Base-by-base conservation (phyloP, 2,888 invertebrate genomes). In the Pteria penguin region DNA sequence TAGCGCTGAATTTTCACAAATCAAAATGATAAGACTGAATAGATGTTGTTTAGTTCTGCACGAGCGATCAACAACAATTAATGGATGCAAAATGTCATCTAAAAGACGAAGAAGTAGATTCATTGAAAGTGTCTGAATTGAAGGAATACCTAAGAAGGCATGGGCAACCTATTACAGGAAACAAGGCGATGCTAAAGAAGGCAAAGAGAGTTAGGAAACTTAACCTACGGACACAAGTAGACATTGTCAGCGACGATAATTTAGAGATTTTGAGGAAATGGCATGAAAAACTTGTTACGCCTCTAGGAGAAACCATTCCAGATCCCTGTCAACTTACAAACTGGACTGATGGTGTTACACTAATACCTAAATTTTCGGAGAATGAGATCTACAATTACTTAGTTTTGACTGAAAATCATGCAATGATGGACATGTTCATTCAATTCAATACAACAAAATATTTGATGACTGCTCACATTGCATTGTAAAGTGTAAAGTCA, bases 371-470 rank as follows among this genome's bases (percentile, higher is more conserved):
- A 27, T 73, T 73, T 68, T 24, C 73, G 58, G 67, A 67, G 4
- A 73, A 24, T 8, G 68, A 73, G 4, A 73, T 73, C 32, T 68
- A 67, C 22, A 73, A 68, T 52, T 73, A 73, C 54, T 54, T 68
- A 2, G 68, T 73, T 26, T 31, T 68, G 32, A 61, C 32, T 11
- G n/a, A n/a, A n/a, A n/a, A n/a, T n/a, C n/a, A n/a, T n/a, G n/a
- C n/a, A n/a, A n/a, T n/a, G n/a, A n/a, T n/a, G n/a, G n/a, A n/a
- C 74, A 69, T 69, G 61, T 74, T 22, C 57, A 69, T 36, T 26
- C n/a, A 1, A 14, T 74, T 24, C 5, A 32, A 29, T 67, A 52
- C 18, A 36, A 68, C 22, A 18, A 18, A 2, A 32, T 74, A 5
- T n/a, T 2, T 27, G 55, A 62, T 27, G 24, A 32, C 2, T 67